Evolutionary conservation across 92 coral and sea anemone species (phyloP).

Genomic region (Montipora capitata): DNA sequence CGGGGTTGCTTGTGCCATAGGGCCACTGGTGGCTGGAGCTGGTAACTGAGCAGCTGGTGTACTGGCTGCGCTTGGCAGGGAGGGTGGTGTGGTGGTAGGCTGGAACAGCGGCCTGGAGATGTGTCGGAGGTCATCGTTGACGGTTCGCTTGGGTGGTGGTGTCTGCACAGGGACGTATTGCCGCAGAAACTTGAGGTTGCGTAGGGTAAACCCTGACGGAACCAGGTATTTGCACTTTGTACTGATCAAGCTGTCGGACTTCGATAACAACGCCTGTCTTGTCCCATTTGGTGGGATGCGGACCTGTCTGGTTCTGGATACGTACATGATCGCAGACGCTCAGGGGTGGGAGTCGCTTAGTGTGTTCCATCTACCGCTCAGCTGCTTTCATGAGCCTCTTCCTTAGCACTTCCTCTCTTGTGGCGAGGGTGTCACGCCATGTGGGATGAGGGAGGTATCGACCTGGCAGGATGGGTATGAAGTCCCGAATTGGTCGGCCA

Average conservation of each 20-base stretch:
- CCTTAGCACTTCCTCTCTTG: conserved; percentile 65
- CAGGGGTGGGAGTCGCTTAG: conserved; percentile 61
- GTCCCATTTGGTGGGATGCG: conserved; percentile 73
- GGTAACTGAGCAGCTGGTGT: too few relatives aligned
- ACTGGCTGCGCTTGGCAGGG: too few relatives aligned
- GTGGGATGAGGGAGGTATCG: conserved; percentile 33
- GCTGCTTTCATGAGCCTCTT: conserved; percentile 75
- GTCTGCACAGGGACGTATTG: too few relatives aligned
- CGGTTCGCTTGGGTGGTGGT: too few relatives aligned
- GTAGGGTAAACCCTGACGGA: conserved; percentile 43
- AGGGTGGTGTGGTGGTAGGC: too few relatives aligned
- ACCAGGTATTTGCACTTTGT: conserved; percentile 29
- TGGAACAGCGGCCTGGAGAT: too few relatives aligned
- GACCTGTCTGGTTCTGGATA: conserved; percentile 70
- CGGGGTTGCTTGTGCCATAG: too few relatives aligned
- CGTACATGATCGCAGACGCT: conserved; percentile 49
- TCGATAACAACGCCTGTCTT: conserved; percentile 57
- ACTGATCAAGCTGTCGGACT: conserved; percentile 66
- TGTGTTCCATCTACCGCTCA: conserved; percentile 58
- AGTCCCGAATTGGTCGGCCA: conserved; percentile 75
- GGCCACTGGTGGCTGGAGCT: too few relatives aligned
- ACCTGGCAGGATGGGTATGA: conserved; percentile 75
- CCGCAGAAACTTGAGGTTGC: conserved; percentile 38
- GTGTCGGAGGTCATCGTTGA: too few relatives aligned
- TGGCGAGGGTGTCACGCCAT: conserved; percentile 58